These are phyloP conservation scores for Cynoglossus semilaevis DNA, from an alignment of 2,113 vertebrate genomes.

Conservation along the genomic window DNA sequence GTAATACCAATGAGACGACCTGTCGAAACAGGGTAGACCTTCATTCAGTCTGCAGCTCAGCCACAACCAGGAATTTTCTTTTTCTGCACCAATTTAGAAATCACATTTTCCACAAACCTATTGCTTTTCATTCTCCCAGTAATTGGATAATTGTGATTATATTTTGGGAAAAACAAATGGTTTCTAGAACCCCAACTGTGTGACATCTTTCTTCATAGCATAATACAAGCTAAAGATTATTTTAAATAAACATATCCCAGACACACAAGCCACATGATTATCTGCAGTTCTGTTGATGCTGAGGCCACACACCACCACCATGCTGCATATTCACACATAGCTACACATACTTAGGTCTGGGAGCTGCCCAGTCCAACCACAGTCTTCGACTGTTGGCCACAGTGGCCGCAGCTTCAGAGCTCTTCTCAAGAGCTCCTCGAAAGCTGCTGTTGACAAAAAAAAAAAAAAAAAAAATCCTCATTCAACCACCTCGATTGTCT, in stretches of 20 bases:
- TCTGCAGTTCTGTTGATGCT: conserved; percentile 24
- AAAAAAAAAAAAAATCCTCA: conserved; percentile 27
- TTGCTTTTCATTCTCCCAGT: conserved; percentile 28
- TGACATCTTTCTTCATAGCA: conserved; percentile 15
- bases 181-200: conserved; percentile 26
- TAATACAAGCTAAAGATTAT: conserved; percentile 36
- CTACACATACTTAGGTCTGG: conserved; percentile 39
- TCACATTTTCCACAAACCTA: conserved; percentile 42
- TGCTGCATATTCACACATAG: conserved; percentile 41
- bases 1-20: conserved; percentile 49
- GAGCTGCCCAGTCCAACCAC: conserved; percentile 44
- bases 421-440: conserved; percentile 55
- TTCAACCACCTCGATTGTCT: conserved; percentile 24
- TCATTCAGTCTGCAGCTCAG: conserved; percentile 41
- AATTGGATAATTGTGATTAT: conserved; percentile 36
- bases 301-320: conserved; percentile 36
- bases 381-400: conserved; percentile 14
- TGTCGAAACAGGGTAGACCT: conserved; percentile 54
- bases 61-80: conserved; percentile 27
- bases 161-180: conserved; percentile 45
- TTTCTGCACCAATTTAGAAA: conserved; percentile 23
- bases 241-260: conserved; percentile 29
- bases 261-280: conserved; percentile 29
- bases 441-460: conserved; percentile 36
- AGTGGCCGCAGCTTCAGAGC: conserved; percentile 34